phyloP scores from a whole-genome alignment of 1,140 invertebrate genomes.

The Gonioctena quinquepunctata region DNA sequence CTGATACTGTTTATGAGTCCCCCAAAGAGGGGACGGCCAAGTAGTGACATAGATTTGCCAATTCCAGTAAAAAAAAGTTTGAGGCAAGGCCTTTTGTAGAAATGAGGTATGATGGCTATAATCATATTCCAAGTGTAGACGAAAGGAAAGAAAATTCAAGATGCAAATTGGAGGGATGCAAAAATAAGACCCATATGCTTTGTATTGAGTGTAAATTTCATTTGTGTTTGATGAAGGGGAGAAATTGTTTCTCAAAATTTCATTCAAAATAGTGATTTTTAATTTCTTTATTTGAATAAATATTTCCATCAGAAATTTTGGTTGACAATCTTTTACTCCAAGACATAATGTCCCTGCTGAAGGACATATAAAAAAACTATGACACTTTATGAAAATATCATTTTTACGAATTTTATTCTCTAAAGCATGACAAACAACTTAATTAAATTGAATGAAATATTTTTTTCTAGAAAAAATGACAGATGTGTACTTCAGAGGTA shows the following conservation, averaged over 20 bases:
- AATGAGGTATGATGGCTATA: not conserved
- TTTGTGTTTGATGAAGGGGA: slow-evolving; percentile 2
- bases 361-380: slow-evolving; percentile 3
- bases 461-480: slow-evolving; percentile 16
- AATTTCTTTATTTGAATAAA: slow-evolving; percentile 3
- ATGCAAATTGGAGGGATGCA: slow-evolving; percentile 14
- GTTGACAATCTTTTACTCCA: not conserved
- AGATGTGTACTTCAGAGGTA: slow-evolving; percentile 8
- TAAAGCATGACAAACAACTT: not conserved
- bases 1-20: not conserved
- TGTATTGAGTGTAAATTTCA: not conserved
- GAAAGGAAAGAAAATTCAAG: not conserved
- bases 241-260: slow-evolving; percentile 8
- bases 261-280: slow-evolving; percentile 8
- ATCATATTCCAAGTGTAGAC: not conserved
- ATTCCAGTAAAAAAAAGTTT: not conserved
- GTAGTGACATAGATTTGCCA: not conserved
- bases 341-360: not conserved
- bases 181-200: slow-evolving; percentile 17
- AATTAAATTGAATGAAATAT: slow-evolving; percentile 8
- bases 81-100: not conserved
- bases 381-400: not conserved
- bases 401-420: not conserved
- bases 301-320: not conserved
- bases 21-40: not conserved